phyloP scores from a whole-genome alignment of 2,888 invertebrate genomes.

The Watsonalla binaria region DNA sequence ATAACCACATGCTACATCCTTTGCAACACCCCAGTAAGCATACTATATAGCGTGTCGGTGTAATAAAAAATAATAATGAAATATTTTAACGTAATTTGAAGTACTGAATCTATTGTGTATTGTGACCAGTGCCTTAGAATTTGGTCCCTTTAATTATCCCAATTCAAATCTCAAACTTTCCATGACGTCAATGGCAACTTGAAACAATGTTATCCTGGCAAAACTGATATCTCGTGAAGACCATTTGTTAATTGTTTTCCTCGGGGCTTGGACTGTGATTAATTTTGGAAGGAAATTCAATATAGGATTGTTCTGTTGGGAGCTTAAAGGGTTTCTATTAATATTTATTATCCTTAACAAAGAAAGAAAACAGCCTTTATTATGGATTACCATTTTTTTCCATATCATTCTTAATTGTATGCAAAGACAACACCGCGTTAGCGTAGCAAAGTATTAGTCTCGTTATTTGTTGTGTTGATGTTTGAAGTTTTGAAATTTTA shows the following conservation, averaged over 20 bases:
- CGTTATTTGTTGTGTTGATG: too few relatives aligned
- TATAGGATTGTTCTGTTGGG: background rate
- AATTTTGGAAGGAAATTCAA: background rate
- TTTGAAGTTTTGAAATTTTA: too few relatives aligned
- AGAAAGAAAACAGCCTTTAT: too few relatives aligned
- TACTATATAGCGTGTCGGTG: too few relatives aligned
- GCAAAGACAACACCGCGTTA: too few relatives aligned
- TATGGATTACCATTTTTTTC: too few relatives aligned
- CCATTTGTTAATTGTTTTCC: slow-evolving; percentile 17
- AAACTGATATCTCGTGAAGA: background rate
- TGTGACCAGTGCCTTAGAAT: slow-evolving; percentile 15
- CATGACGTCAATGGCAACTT: slow-evolving; percentile 2
- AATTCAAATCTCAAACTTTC: slow-evolving; percentile 21
- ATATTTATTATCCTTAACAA: background rate
- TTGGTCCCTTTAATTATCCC: slow-evolving; percentile 30
- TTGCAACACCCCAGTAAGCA: too few relatives aligned
- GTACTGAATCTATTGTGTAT: background rate
- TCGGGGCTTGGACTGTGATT: background rate
- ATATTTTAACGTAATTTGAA: background rate
- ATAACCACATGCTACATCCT: too few relatives aligned
- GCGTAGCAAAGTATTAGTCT: too few relatives aligned
- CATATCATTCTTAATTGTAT: too few relatives aligned
- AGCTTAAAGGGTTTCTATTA: background rate
- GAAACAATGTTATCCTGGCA: slow-evolving; percentile 1
- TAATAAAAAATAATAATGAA: too few relatives aligned